Conservation (phyloP, 2,113 vertebrate genomes). For the Anguilla rostrata region DNA sequence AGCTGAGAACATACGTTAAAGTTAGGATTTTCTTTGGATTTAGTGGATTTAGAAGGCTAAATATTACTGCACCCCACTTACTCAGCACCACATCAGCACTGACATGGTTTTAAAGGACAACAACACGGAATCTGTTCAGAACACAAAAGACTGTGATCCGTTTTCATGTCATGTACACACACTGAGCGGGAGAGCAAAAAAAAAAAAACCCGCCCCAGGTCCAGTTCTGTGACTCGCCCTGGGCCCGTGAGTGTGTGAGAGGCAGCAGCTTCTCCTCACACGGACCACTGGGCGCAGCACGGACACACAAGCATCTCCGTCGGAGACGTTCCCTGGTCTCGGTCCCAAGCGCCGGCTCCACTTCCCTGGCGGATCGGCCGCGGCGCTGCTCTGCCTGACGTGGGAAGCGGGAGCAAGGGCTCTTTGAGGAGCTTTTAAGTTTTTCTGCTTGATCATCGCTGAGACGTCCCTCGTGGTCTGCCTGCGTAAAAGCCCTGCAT, state of each 20-base stretch:
- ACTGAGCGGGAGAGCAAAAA: background rate
- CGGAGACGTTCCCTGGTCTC: conserved; percentile 33
- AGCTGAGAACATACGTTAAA: conserved; percentile 50
- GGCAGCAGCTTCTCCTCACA: background rate
- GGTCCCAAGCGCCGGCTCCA: conserved; percentile 22
- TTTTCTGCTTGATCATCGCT: conserved; percentile 13
- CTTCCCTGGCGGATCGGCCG: background rate
- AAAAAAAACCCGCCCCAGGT: background rate
- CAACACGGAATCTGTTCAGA: background rate
- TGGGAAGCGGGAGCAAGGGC: background rate
- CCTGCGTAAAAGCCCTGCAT: conserved; percentile 43
- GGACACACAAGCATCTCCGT: conserved; percentile 26
- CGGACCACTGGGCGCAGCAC: conserved; percentile 31
- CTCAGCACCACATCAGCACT: background rate
- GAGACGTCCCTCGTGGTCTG: conserved; percentile 48
- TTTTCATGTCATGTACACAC: background rate
- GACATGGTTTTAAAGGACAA: background rate
- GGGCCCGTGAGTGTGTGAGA: conserved; percentile 26
- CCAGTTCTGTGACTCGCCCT: conserved; percentile 4
- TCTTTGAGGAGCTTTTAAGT: conserved; percentile 8
- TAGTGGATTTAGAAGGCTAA: background rate
- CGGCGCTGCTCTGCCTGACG: background rate
- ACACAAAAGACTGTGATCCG: background rate
- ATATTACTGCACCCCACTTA: background rate
- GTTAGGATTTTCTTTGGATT: background rate